A percentile compares a stretch with the other conserved stretches of the same genome.
phyloP scores from a whole-genome alignment of 2,888 invertebrate genomes.

The Heliconius hortense region DNA sequence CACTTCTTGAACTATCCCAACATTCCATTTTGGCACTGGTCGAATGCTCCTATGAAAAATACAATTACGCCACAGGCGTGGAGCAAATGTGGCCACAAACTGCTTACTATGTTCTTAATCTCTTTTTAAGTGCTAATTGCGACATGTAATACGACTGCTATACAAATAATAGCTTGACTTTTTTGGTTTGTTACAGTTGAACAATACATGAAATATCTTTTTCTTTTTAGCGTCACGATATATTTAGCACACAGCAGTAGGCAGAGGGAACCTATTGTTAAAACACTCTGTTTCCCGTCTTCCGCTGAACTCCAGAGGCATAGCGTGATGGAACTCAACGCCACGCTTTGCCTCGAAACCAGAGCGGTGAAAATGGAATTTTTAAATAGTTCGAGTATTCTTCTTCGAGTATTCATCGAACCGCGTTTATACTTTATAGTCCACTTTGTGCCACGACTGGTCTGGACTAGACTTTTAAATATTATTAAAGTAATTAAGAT shows the following conservation, averaged over 20 bases:
- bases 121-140: slow-evolving; percentile 40
- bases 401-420: no score
- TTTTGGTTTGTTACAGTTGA: neutral
- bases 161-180: slow-evolving; percentile 9
- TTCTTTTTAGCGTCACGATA: no score
- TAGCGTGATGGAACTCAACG: no score
- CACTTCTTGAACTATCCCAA: neutral
- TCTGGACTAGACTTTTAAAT: neutral
- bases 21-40: slow-evolving; percentile 26
- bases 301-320: no score
- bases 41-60: slow-evolving; percentile 45
- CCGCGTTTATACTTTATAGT: neutral
- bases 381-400: no score
- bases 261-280: no score
- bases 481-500: slow-evolving; percentile 10
- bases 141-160: slow-evolving; percentile 8
- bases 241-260: no score
- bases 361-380: no score
- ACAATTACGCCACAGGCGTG: slow-evolving; percentile 45
- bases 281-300: no score
- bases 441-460: no score
- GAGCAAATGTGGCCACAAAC: slow-evolving; percentile 33
- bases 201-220: neutral
- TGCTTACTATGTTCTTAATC: slow-evolving; percentile 34
- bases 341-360: no score